Base-by-base conservation (phyloP, 1,140 invertebrate species). In the Heliothis virescens region DNA sequence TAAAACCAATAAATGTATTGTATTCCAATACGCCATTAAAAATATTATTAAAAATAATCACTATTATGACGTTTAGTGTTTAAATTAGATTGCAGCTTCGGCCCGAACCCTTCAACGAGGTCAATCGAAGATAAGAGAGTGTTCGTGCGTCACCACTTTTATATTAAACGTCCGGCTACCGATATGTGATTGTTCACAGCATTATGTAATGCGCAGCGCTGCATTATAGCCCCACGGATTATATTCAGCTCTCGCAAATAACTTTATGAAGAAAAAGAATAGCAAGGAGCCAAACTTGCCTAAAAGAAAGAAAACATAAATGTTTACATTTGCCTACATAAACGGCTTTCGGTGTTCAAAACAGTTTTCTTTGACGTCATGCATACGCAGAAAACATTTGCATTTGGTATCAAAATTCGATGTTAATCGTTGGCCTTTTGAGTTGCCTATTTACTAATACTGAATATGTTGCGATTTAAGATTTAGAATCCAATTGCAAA, bases 101-200 rank as follows among this genome's bases (percentile, higher is more conserved):
- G 87, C 83, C 80, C 85, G 79, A 90, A 88, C 88, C 75, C 79
- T 59, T 82, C 82, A 87, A 87, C 88, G 89, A 92, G 90, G 89
- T 91, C 87, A 92, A 90, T 87, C 86, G 81, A 75, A 86, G 90
- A 92, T 92, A 92, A 90, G 86, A 87, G 85, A 85, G 83, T 75
- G 83, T 85, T 87, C 85, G 90, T 91, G 89, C 90, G 90, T 91
- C 90, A 91, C 79, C 69, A 78, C 77, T 82, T 85, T 80, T 80
- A 77, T 79, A 79, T 59, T 79, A 71, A 78, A 76, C 76, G 65
- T 69, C 65, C 76, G 76, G 63, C 63, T 76, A 76, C 74, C 59
- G 74, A 76, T 65, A 76, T 55, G 74, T 76, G 26, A 76, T 63
- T 34, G 74, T 79, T 79, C 65, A 79, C 60, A 48, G 47, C 60